Percentiles rank a stretch among this genome's conserved stretches.
Conservation (phyloP, 1,140 invertebrate genomes). For the Pachyrhynchus sulphureomaculatus region DNA sequence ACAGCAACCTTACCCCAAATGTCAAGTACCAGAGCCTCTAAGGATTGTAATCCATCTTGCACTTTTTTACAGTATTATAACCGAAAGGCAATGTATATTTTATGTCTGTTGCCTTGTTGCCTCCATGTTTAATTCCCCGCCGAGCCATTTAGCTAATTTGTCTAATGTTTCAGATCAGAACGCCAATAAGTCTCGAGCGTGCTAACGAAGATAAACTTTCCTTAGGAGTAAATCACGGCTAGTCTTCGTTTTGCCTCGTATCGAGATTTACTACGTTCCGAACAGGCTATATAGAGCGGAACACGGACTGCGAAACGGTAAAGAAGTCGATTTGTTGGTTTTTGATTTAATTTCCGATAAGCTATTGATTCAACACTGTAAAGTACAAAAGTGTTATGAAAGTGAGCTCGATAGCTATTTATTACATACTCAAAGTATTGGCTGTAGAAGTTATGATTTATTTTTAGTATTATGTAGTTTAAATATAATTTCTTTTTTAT, state of each 20-base stretch:
- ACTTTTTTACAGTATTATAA: neutral
- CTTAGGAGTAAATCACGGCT: conserved; percentile 26
- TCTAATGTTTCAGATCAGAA: conserved; percentile 39
- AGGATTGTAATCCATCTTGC: too few relatives aligned
- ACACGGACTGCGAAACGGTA: conserved; percentile 8
- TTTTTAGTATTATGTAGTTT: too few relatives aligned
- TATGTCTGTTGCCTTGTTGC: conserved; percentile 34
- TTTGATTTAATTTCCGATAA: conserved; percentile 22
- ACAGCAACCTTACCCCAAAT: too few relatives aligned
- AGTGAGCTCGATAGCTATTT: too few relatives aligned
- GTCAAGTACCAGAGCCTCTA: too few relatives aligned
- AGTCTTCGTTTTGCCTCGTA: conserved; percentile 22
- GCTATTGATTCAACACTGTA: too few relatives aligned
- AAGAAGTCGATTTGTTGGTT: conserved; percentile 19
- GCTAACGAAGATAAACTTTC: conserved; percentile 42
- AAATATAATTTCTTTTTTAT: too few relatives aligned
- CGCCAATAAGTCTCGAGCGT: conserved; percentile 31
- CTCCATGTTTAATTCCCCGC: conserved; percentile 36
- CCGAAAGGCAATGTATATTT: conserved; percentile 14
- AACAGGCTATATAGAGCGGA: conserved; percentile 27
- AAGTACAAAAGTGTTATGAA: too few relatives aligned
- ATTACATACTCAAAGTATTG: too few relatives aligned
- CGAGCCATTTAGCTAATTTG: conserved; percentile 44
- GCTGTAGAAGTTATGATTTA: too few relatives aligned
- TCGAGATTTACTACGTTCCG: conserved; percentile 28